Percentiles rank a stretch among this genome's conserved stretches.
Conservation (phyloP, 2,888 invertebrate genomes). For the Nematopogon swammerdamellus region DNA sequence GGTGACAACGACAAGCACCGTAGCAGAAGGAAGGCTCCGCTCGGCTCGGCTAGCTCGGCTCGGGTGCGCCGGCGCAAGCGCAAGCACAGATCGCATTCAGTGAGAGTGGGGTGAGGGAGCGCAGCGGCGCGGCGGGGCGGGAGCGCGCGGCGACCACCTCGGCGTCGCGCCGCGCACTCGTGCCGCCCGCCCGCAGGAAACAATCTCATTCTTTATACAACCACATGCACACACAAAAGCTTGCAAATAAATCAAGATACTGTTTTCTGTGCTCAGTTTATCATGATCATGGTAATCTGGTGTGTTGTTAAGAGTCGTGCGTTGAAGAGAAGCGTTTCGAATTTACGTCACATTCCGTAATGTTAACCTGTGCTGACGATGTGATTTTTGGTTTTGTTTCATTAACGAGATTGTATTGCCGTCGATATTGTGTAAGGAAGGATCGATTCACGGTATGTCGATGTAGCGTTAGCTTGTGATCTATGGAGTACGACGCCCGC, state of each 20-base stretch:
- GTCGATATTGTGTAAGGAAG: not conserved
- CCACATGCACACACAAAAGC: slow-evolving; percentile 55
- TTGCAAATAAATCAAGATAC: slow-evolving; percentile 55
- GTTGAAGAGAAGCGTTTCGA: slow-evolving; percentile 58
- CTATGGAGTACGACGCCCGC: no score
- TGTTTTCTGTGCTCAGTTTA: slow-evolving; percentile 56
- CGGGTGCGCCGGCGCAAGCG: not conserved
- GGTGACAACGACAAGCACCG: not conserved
- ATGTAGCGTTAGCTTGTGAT: no score
- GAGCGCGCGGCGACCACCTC: slow-evolving; percentile 12
- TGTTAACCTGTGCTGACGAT: not conserved
- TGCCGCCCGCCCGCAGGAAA: slow-evolving; percentile 30
- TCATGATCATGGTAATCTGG: slow-evolving; percentile 53
- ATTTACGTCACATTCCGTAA: slow-evolving; percentile 39
- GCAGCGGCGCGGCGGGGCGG: slow-evolving; percentile 12
- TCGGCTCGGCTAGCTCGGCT: no score
- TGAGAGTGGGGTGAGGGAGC: slow-evolving; percentile 15
- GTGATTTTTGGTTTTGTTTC: not conserved
- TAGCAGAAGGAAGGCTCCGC: not conserved
- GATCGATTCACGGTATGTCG: no score
- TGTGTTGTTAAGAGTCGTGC: slow-evolving; percentile 57
- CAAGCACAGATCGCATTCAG: slow-evolving; percentile 2
- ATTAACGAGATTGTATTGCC: not conserved
- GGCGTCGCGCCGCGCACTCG: not conserved
- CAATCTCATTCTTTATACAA: slow-evolving; percentile 27